These are phyloP conservation scores for Tarsius wallacei DNA, from an alignment of 2,797 vertebrate genomes.

Conservation along the genomic window DNA sequence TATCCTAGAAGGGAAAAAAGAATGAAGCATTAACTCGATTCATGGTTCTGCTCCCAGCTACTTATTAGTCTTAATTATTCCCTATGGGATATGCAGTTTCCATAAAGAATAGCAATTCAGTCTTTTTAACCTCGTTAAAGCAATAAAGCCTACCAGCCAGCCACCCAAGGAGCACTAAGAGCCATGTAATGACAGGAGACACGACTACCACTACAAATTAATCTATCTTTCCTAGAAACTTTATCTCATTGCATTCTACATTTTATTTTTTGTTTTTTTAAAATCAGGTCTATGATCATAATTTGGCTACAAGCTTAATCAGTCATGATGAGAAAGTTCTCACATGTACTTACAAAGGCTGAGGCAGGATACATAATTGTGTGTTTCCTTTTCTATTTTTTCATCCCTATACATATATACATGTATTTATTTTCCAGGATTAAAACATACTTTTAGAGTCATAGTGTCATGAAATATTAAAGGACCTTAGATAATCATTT, in stretches of 20 bases:
- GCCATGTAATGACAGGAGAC: not conserved
- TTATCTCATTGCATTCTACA: not conserved
- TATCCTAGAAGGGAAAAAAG: conserved; percentile 85
- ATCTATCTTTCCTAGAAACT: conserved; percentile 27
- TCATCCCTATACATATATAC: not conserved
- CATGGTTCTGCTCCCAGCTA: conserved; percentile 63
- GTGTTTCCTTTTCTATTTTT: conserved; percentile 23
- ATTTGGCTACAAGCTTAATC: conserved; percentile 31
- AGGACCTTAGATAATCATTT: not conserved
- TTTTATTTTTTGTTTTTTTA: conserved; percentile 51
- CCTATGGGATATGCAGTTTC: conserved; percentile 72
- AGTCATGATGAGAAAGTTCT: conserved; percentile 45
- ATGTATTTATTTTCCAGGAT: not conserved
- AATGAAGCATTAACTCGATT: conserved; percentile 80
- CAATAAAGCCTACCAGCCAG: conserved; percentile 54
- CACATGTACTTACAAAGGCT: conserved; percentile 51
- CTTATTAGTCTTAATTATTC: conserved; percentile 76
- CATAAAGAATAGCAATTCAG: conserved; percentile 75
- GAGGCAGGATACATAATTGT: conserved; percentile 49
- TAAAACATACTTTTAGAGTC: conserved; percentile 8
- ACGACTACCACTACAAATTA: conserved; percentile 55
- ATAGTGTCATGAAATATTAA: conserved; percentile 28
- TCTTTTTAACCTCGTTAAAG: conserved; percentile 72
- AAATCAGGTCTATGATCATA: conserved; percentile 42
- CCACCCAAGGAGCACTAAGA: not conserved